These are phyloP conservation scores for Nomada ferruginata DNA, from an alignment of 2,888 invertebrate species.

Conservation along the genomic window DNA sequence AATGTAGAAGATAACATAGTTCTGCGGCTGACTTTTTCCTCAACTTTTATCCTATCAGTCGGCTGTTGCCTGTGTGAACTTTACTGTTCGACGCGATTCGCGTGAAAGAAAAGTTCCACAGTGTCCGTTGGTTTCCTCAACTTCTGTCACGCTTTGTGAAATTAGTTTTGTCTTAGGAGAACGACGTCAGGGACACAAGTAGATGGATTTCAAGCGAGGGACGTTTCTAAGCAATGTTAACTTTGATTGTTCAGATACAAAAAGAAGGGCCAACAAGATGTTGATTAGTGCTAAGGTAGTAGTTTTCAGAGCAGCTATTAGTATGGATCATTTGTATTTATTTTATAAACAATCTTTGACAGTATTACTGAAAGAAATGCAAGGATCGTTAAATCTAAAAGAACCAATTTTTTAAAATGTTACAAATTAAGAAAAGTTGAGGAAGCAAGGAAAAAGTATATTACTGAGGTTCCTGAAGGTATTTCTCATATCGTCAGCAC, in stretches of 20 bases:
- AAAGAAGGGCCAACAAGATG: not conserved
- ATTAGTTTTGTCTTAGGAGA: conserved; percentile 53
- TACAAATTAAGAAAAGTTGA: too few species aligned
- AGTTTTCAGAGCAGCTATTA: too few species aligned
- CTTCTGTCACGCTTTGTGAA: conserved; percentile 51
- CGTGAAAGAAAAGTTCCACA: conserved; percentile 31
- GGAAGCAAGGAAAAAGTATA: too few species aligned
- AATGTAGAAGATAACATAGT: conserved; percentile 60
- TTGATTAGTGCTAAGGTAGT: not conserved
- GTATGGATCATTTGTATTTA: too few species aligned
- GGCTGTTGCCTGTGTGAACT: conserved; percentile 36
- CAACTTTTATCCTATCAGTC: not conserved
- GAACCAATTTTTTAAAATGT: too few species aligned
- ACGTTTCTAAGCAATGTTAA: conserved; percentile 15
- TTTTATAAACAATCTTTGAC: too few species aligned
- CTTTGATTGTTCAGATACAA: not conserved
- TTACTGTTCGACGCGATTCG: conserved; percentile 15
- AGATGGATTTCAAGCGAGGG: conserved; percentile 43
- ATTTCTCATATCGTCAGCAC: too few species aligned
- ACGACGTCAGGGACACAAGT: conserved; percentile 33
- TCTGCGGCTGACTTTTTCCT: not conserved
- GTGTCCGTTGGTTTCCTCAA: conserved; percentile 26
- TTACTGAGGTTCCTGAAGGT: too few species aligned
- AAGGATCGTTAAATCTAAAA: too few species aligned
- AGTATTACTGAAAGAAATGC: too few species aligned